Evolutionary conservation across 2,888 invertebrate genomes (phyloP).

Genomic region (Tiliacea aurago): DNA sequence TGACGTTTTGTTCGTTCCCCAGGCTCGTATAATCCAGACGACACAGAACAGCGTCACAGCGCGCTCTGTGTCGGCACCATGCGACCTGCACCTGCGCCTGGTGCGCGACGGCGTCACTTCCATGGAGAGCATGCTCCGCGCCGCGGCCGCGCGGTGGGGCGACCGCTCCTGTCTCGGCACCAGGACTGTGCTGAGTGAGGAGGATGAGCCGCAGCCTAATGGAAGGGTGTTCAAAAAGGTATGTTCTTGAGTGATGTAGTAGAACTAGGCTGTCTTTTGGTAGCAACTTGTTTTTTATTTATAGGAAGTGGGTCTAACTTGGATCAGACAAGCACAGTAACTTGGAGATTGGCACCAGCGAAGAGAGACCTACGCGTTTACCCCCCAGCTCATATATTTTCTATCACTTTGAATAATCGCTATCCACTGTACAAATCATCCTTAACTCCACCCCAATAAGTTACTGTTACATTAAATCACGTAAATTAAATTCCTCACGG

Average conservation of each 20-base stretch:
- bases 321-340: background rate
- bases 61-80: slow-evolving; percentile 93
- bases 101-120: slow-evolving; percentile 94
- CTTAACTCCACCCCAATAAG: background rate
- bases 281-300: too few species aligned
- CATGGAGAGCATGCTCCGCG: slow-evolving; percentile 95
- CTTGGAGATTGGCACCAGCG: background rate
- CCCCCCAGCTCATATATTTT: background rate
- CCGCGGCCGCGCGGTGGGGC: slow-evolving; percentile 94
- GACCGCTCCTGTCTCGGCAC: slow-evolving; percentile 96
- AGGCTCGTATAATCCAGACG: slow-evolving; percentile 93
- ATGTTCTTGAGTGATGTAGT: slow-evolving; percentile 10
- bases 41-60: slow-evolving; percentile 93
- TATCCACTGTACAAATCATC: background rate
- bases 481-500: background rate
- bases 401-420: background rate
- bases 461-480: background rate
- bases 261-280: too few species aligned
- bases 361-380: background rate
- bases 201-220: slow-evolving; percentile 98
- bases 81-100: slow-evolving; percentile 93
- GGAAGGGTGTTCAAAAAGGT: slow-evolving; percentile 99
- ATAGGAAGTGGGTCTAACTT: too few species aligned
- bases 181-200: slow-evolving; percentile 96
- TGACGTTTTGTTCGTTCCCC: slow-evolving; percentile 27